A percentile compares a stretch with the other conserved stretches of the same genome.
phyloP scores from a whole-genome alignment of 2,888 invertebrate genomes.

The Lasius fuliginosus region DNA sequence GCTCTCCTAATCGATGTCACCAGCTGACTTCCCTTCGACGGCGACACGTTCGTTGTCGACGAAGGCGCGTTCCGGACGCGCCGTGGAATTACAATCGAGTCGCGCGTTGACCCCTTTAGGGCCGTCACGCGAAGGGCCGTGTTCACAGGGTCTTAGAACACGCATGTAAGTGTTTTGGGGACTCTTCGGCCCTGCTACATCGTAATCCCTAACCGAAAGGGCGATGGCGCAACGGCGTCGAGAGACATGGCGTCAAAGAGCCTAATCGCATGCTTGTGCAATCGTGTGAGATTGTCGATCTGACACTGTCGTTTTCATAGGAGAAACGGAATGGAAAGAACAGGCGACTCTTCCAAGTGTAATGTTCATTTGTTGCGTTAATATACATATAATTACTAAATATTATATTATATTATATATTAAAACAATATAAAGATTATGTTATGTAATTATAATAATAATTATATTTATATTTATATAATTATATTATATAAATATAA shows the following conservation, averaged over 20 bases:
- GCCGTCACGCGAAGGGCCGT: constrained; percentile 79
- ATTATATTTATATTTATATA: no score
- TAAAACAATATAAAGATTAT: no score
- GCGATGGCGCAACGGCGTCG: constrained; percentile 45
- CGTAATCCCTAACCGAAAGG: constrained; percentile 57
- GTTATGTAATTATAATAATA: no score
- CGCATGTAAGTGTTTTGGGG: constrained; percentile 77
- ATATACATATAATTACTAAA: neutral
- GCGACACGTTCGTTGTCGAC: constrained; percentile 15
- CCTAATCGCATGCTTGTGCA: neutral
- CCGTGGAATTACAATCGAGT: constrained; percentile 34
- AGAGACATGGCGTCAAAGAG: neutral
- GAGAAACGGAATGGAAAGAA: neutral
- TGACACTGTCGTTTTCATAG: neutral
- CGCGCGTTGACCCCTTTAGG: constrained; percentile 68
- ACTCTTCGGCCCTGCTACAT: constrained; percentile 48
- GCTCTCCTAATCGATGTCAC: constrained; percentile 76
- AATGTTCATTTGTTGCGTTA: neutral
- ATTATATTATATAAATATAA: no score
- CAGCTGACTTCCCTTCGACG: constrained; percentile 70
- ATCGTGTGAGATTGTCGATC: neutral
- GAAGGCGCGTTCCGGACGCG: constrained; percentile 41
- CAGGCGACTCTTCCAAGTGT: neutral
- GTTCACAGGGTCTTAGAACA: constrained; percentile 79
- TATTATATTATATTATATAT: no score